Evolutionary conservation across 2,113 vertebrate genomes (phyloP).

Genomic region (Pteropus alecto): DNA sequence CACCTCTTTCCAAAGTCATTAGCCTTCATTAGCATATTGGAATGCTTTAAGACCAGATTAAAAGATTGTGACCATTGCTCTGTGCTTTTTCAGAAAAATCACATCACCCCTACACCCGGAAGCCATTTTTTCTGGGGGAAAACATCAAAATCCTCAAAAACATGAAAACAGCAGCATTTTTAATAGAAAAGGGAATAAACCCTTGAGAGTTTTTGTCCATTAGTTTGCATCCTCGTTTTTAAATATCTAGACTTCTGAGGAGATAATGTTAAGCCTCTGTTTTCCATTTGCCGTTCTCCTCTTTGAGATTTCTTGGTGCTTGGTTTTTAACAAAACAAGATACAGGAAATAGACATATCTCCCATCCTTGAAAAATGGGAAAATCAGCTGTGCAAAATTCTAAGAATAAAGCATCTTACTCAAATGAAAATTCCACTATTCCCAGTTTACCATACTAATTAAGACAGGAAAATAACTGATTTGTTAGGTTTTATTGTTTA

Average conservation of each 20-base stretch:
- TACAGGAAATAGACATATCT: neutral
- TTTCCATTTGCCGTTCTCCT: neutral
- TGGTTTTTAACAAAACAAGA: neutral
- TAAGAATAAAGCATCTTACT: neutral
- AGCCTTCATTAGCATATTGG: neutral
- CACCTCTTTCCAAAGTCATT: neutral
- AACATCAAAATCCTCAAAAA: neutral
- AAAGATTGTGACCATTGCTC: neutral
- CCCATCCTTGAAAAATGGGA: neutral
- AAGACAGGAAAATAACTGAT: neutral
- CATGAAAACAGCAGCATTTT: neutral
- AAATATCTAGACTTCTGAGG: neutral
- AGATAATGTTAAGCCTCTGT: neutral
- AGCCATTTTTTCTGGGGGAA: neutral
- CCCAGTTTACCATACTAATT: neutral
- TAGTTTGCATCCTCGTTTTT: neutral
- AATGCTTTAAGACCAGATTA: slow-evolving; percentile 14
- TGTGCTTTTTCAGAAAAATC: neutral
- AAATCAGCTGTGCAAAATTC: neutral
- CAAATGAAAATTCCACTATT: neutral
- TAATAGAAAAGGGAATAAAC: neutral
- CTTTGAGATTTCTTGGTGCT: neutral
- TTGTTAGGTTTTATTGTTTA: neutral
- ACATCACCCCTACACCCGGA: neutral
- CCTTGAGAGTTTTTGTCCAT: neutral